Percentiles rank a stretch among this genome's conserved stretches.
Evolutionary conservation across 2,113 vertebrate species (phyloP).

Genomic region (Menura novaehollandiae): DNA sequence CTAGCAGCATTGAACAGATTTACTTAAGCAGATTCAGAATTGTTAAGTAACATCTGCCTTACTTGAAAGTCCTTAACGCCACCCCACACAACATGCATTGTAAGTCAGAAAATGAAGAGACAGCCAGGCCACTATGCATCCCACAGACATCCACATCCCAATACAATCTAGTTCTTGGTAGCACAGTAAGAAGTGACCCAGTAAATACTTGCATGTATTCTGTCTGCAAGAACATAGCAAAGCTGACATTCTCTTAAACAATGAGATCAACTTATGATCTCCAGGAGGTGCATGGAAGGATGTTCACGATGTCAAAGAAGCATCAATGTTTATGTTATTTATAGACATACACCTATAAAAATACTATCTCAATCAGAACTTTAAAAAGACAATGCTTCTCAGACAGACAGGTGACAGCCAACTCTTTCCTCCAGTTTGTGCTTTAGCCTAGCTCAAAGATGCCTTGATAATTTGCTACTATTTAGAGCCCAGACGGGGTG

Average conservation of each 20-base stretch:
- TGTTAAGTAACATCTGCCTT: not conserved
- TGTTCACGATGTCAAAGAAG: not conserved
- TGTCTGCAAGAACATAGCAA: not conserved
- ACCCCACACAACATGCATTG: not conserved
- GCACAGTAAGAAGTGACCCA: not conserved
- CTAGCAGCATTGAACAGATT: not conserved
- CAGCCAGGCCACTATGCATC: not conserved
- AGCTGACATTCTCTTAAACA: not conserved
- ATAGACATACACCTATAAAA: not conserved
- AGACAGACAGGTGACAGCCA: not conserved
- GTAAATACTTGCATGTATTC: not conserved
- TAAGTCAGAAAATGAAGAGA: not conserved
- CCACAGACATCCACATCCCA: not conserved
- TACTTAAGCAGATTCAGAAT: not conserved
- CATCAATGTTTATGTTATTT: not conserved
- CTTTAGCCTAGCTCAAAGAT: not conserved
- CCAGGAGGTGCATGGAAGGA: not conserved
- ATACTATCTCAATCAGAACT: not conserved
- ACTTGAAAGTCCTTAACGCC: not conserved
- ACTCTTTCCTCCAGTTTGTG: not conserved
- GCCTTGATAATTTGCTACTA: not conserved
- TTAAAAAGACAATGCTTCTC: not conserved
- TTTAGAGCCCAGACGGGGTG: not conserved
- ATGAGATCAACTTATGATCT: not conserved
- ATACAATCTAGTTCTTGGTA: not conserved